A percentile compares a stretch with the other conserved stretches of the same genome.
phyloP scores from a whole-genome alignment of 2,797 vertebrate genomes.

The Rhinella marina region DNA sequence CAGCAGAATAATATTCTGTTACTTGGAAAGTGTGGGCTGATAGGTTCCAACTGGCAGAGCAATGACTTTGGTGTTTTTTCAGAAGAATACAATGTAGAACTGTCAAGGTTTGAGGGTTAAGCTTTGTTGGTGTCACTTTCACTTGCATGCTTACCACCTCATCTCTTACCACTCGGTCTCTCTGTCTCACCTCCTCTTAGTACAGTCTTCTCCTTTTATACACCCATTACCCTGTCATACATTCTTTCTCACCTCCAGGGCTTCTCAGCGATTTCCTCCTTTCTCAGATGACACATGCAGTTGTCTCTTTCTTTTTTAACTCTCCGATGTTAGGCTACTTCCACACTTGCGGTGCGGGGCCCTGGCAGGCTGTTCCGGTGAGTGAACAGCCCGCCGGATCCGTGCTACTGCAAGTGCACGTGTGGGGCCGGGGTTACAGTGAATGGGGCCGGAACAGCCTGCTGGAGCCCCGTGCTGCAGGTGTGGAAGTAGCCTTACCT shows the following conservation, averaged over 20 bases:
- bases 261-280: slow-evolving; percentile 39
- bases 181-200: slow-evolving; percentile 37
- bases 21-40: slow-evolving; percentile 28
- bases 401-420: too few relatives aligned
- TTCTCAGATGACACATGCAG: neutral
- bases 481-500: too few relatives aligned
- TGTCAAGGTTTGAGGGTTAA: neutral
- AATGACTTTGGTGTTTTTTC: slow-evolving; percentile 17
- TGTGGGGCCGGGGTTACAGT: too few relatives aligned
- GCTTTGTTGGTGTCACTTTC: slow-evolving; percentile 14
- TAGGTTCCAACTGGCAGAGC: slow-evolving; percentile 24
- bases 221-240: slow-evolving; percentile 36
- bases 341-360: too few relatives aligned
- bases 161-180: slow-evolving; percentile 18
- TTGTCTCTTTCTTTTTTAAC: neutral
- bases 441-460: too few relatives aligned
- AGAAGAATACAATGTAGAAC: neutral
- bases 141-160: slow-evolving; percentile 39
- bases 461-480: too few relatives aligned
- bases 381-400: too few relatives aligned
- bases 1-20: neutral
- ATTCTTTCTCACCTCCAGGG: slow-evolving; percentile 32
- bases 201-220: neutral
- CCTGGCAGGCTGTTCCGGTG: too few relatives aligned
- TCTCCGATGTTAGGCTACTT: neutral